Percentiles rank a stretch among this genome's conserved stretches.
Conservation (phyloP, 1,140 invertebrate species). For the Diachasma alloeum region DNA sequence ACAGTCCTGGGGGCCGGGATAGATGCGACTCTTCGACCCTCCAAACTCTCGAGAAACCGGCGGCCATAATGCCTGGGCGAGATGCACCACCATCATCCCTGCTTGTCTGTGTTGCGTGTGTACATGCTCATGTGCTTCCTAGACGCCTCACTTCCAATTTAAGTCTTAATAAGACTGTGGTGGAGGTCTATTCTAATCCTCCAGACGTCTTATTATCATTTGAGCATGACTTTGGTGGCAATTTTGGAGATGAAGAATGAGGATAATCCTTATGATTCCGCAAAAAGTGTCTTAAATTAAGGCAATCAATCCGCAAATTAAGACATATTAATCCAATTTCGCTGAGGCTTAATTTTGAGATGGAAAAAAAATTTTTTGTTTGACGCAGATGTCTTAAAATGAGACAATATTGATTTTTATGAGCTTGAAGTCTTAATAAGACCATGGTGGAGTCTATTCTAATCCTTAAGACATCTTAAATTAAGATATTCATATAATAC, state of each 20-base stretch:
- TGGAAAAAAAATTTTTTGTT: too few species aligned
- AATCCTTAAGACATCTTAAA: too few species aligned
- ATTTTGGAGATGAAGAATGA: neutral
- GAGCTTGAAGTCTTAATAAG: too few species aligned
- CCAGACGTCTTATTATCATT: slow-evolving; percentile 50
- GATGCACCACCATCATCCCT: slow-evolving; percentile 47
- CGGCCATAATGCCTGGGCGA: slow-evolving; percentile 60
- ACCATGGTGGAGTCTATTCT: too few species aligned
- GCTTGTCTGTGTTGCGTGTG: slow-evolving; percentile 7
- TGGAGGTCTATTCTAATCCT: slow-evolving; percentile 55
- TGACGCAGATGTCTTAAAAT: too few species aligned
- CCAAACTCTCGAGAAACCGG: slow-evolving; percentile 55
- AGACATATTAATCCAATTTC: too few species aligned
- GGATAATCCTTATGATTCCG: too few species aligned
- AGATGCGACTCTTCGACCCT: slow-evolving; percentile 53
- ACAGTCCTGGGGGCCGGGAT: slow-evolving; percentile 22
- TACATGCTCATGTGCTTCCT: slow-evolving; percentile 37
- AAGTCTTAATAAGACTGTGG: slow-evolving; percentile 58
- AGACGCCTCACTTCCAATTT: slow-evolving; percentile 51
- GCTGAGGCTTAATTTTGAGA: too few species aligned
- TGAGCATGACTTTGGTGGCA: neutral
- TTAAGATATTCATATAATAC: too few species aligned
- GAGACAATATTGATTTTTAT: too few species aligned
- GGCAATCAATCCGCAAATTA: too few species aligned
- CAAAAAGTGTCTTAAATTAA: too few species aligned